phyloP scores from a whole-genome alignment of 2,888 invertebrate genomes.

The Acronicta aceris region DNA sequence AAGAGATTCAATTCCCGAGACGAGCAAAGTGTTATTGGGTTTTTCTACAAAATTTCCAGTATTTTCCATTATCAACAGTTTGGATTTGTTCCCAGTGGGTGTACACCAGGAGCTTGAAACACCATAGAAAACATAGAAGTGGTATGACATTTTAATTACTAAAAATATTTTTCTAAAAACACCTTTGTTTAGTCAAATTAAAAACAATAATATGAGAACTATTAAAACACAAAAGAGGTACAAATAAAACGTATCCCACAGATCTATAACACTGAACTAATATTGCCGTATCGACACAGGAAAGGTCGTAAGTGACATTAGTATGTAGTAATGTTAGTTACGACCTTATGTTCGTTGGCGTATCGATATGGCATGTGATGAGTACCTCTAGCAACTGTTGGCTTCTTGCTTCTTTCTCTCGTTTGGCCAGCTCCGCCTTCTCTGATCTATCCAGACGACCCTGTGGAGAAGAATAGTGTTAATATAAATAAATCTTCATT shows the following conservation, averaged over 20 bases:
- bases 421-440: conserved; percentile 94
- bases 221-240: conserved; percentile 31
- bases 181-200: too few species aligned
- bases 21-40: too few species aligned
- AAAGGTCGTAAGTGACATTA: not conserved
- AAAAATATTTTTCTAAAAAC: too few species aligned
- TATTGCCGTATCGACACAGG: conserved; percentile 1
- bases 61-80: too few species aligned
- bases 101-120: too few species aligned
- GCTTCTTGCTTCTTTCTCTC: conserved; percentile 94
- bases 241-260: conserved; percentile 43
- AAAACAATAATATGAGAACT: conserved; percentile 42
- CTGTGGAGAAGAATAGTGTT: conserved; percentile 63
- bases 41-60: too few species aligned
- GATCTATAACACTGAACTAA: conserved; percentile 21
- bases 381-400: conserved; percentile 96
- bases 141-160: too few species aligned
- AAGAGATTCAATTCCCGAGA: too few species aligned
- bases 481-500: too few species aligned
- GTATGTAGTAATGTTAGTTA: not conserved
- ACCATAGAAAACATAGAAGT: too few species aligned
- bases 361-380: conserved; percentile 11
- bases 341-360: not conserved
- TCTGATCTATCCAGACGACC: conserved; percentile 93
- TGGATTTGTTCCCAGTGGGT: too few species aligned